These are phyloP conservation scores for Prunella himalayana DNA, from an alignment of 2,113 vertebrate species.

Conservation along the genomic window DNA sequence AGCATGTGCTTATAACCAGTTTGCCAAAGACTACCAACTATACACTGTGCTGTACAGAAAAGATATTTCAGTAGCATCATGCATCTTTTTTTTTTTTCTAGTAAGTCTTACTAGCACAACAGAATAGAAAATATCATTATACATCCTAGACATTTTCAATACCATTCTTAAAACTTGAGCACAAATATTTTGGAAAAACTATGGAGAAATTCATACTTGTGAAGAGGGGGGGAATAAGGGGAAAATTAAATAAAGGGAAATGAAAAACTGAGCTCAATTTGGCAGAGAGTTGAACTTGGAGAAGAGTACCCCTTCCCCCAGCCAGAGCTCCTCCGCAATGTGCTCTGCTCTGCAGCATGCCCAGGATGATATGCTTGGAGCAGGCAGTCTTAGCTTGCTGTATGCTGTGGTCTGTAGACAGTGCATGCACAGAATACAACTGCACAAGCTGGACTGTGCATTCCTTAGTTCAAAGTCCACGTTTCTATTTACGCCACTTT, in stretches of 20 bases:
- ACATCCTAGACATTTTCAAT: not conserved
- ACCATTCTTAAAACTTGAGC: not conserved
- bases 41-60: not conserved
- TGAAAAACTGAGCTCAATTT: not conserved
- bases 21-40: not conserved
- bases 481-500: not conserved
- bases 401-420: not conserved
- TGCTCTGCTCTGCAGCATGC: not conserved
- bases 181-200: not conserved
- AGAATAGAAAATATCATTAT: not conserved
- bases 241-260: not conserved
- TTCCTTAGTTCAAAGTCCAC: not conserved
- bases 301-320: not conserved
- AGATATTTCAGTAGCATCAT: not conserved
- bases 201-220: not conserved
- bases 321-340: fast-evolving
- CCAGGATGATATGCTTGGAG: not conserved
- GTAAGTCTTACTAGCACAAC: not conserved
- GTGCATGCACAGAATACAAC: not conserved
- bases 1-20: not conserved
- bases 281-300: not conserved
- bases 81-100: not conserved
- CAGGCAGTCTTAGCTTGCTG: not conserved
- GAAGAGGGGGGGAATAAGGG: not conserved
- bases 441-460: not conserved